Evolutionary conservation across 2,888 invertebrate genomes (phyloP).

Genomic region (Parelbella ahira): DNA sequence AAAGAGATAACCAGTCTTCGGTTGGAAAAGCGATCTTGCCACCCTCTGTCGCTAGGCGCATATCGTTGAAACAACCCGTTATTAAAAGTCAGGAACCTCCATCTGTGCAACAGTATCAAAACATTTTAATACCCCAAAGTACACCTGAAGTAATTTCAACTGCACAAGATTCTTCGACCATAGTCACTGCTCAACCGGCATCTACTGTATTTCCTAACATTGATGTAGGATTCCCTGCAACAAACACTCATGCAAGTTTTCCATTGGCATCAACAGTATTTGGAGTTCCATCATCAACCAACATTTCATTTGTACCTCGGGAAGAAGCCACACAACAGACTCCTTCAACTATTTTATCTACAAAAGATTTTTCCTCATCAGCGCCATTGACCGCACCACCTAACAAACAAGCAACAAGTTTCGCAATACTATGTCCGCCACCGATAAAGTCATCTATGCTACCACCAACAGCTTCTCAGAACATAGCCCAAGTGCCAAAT

Average conservation of each 20-base stretch:
- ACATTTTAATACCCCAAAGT: slow-evolving; percentile 54
- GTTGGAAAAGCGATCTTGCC: slow-evolving; percentile 56
- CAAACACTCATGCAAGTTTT: neutral
- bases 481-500: neutral
- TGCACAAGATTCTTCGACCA: neutral
- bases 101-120: slow-evolving; percentile 34
- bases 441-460: slow-evolving; percentile 11
- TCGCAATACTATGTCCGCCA: neutral
- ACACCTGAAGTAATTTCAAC: slow-evolving; percentile 1
- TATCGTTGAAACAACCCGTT: slow-evolving; percentile 55
- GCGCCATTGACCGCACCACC: neutral
- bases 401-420: neutral
- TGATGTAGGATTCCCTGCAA: too few relatives aligned
- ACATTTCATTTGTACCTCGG: too few relatives aligned
- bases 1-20: slow-evolving; percentile 38
- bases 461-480: slow-evolving; percentile 7
- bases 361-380: neutral
- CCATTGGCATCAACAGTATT: neutral
- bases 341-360: slow-evolving; percentile 4
- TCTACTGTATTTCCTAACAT: neutral
- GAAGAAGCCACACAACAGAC: too few relatives aligned
- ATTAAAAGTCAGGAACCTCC: slow-evolving; percentile 47
- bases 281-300: neutral
- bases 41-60: slow-evolving; percentile 66
- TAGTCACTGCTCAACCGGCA: neutral